Evolutionary conservation across 2,113 vertebrate species (phyloP), one percentile per base, ranked within the genome.

Genomic region (Malurus elegans): DNA sequence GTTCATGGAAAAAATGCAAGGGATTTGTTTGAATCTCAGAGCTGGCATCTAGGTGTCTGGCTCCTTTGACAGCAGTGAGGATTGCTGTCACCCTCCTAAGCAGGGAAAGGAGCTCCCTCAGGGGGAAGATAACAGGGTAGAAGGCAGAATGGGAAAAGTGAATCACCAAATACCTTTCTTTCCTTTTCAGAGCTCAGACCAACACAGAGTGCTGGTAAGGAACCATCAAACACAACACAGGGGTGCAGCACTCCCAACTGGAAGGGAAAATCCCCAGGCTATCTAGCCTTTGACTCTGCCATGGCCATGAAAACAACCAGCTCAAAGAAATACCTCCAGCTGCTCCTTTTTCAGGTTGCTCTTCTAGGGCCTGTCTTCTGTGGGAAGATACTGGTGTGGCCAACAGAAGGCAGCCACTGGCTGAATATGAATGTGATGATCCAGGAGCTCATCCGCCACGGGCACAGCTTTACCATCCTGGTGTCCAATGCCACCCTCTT

Each of bases 361-460:
- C 47, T 95, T 15, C 69, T 96, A 48, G 75, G 87, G 74, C 84
- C 91, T 5, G 79, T 87, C 66, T 83, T 97, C 18, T 97, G 98
- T 20, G 98, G 98, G 26, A 98, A 98, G 1, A 92, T 99, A 78
- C 73, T 98, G 85, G 96, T 98, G 86, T 97, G 98, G 97, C 98
- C 98, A 45, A 95, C 97, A 0, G 98, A 98, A 92, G 98, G 96
- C 88, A 99, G 98, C 57, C 98, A 98, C 86, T 98, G 98, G 98
- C 75, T 98, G 94, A 98, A 99, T 19, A 96, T 98, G 94, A 97
- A 97, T 50, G 58, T 73, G 21, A 93, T 99, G 64, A 57, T 98
- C 57, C 95, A 98, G 64, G 97, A 97, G 71, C 73, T 99, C 32
- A 93, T 93, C 32, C 79, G 8, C 18, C 98, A 96, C 2, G 97